phyloP scores from a whole-genome alignment of 2,113 vertebrate genomes.

The Speoplatyrhinus poulsoni region DNA sequence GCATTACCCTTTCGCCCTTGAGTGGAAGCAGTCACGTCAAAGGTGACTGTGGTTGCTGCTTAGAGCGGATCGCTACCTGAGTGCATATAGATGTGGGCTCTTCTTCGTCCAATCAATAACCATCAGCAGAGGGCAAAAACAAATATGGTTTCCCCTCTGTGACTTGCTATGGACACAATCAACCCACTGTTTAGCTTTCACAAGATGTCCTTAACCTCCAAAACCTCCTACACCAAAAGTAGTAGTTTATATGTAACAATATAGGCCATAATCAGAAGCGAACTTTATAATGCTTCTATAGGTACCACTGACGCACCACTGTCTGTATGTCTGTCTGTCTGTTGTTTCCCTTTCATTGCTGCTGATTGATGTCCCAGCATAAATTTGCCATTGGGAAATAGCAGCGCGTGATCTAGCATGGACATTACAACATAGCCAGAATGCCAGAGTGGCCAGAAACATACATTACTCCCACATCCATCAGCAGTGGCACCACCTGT shows the following conservation, averaged over 20 bases:
- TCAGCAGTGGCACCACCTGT: slow-evolving; percentile 37
- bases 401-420: slow-evolving; percentile 34
- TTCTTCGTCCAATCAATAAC: slow-evolving; percentile 60
- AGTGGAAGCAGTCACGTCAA: slow-evolving; percentile 39
- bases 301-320: background rate
- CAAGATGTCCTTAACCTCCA: slow-evolving; percentile 10
- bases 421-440: slow-evolving; percentile 35
- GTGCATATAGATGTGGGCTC: slow-evolving; percentile 47
- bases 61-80: slow-evolving; percentile 50
- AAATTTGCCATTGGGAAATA: slow-evolving; percentile 38
- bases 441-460: background rate
- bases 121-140: slow-evolving; percentile 53
- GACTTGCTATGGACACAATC: slow-evolving; percentile 43
- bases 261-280: background rate
- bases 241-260: slow-evolving; percentile 11
- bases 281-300: slow-evolving; percentile 33
- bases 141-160: slow-evolving; percentile 46
- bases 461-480: slow-evolving; percentile 21
- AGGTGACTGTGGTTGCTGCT: slow-evolving; percentile 40
- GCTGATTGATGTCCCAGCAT: slow-evolving; percentile 44
- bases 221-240: slow-evolving; percentile 24
- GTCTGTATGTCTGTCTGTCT: slow-evolving; percentile 17
- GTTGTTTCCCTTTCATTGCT: slow-evolving; percentile 42
- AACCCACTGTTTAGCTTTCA: slow-evolving; percentile 43
- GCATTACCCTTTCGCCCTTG: slow-evolving; percentile 49